phyloP scores from a whole-genome alignment of 2,113 vertebrate species.

The Scopus umbretta region DNA sequence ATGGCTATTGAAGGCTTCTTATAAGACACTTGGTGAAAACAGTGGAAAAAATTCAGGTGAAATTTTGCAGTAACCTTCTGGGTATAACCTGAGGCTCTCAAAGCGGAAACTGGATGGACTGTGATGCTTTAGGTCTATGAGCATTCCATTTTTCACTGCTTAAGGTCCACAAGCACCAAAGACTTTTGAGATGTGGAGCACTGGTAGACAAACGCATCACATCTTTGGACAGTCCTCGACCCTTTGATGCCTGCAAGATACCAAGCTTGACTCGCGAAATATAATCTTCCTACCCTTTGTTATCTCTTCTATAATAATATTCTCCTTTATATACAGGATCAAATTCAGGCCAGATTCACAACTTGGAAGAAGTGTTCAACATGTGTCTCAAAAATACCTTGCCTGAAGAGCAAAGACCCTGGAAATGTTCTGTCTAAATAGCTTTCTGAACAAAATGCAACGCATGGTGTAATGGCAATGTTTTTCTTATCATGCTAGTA shows the following conservation, averaged over 20 bases:
- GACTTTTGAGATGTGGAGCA: background rate
- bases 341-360: background rate
- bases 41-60: background rate
- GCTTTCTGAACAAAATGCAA: background rate
- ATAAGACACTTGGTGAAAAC: background rate
- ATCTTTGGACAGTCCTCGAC: background rate
- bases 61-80: background rate
- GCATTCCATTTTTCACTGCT: background rate
- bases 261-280: background rate
- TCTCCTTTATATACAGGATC: background rate
- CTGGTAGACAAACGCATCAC: background rate
- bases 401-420: background rate
- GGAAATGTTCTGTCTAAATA: background rate
- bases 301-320: background rate
- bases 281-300: background rate
- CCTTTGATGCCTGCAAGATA: background rate
- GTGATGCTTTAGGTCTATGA: background rate
- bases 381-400: background rate
- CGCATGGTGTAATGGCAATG: rapidly evolving
- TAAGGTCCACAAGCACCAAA: background rate
- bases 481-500: background rate
- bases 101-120: background rate
- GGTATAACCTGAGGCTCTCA: background rate
- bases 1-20: background rate
- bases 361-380: background rate